Evolutionary conservation across 2,797 vertebrate species (phyloP), one percentile per base, ranked within the genome.

Genomic region (Uromys caudimaculatus): DNA sequence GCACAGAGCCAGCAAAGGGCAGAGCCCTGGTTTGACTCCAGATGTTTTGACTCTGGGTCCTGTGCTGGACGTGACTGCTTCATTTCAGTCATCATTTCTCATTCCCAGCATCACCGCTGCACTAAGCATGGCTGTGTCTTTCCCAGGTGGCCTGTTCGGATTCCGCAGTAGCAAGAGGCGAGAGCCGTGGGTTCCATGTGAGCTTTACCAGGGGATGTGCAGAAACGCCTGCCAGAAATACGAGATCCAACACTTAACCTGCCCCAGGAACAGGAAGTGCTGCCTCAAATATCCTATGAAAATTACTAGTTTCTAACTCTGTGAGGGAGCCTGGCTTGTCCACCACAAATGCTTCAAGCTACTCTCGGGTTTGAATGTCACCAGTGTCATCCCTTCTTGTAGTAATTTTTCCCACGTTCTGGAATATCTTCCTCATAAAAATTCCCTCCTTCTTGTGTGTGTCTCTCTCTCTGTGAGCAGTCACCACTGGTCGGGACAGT

Each of bases 181-280:
- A 60, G 58, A 81, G 76, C 32, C 44, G 44, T 97, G 97, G 96
- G 86, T 86, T 71, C 86, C 97, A 56, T 96, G 97, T 38, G 78
- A 87, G 24, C 54, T 97, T 64, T 89, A 96, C 54, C 41, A 64
- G 7, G 95, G 95, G 38, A 24, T 3, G 5, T 96, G 97, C 94
- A 94, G 93, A 89, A 86, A 91, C 4, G 14, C 52, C 93, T 97
- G 95, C 77, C 47, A n/a, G 35, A 71, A 83, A n/a, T 0, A 58
- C 0, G 94, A 97, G 78, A 75, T 91, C 67, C 91, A 76, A 2
- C 44, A 95, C 52, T 83, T 79, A 14, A 52, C 38, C 83, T 97
- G 97, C n/a, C 19, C 27, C 21, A 47, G 82, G 6, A 32, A 35
- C 12, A 50, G 62, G n/a, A 94, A 81, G 56, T 96, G 95, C 83